Evolutionary conservation across 64 coral and sea anemone species (phyloP), one percentile per base, ranked within the genome.

Genomic region (Cladopsammia gracilis): DNA sequence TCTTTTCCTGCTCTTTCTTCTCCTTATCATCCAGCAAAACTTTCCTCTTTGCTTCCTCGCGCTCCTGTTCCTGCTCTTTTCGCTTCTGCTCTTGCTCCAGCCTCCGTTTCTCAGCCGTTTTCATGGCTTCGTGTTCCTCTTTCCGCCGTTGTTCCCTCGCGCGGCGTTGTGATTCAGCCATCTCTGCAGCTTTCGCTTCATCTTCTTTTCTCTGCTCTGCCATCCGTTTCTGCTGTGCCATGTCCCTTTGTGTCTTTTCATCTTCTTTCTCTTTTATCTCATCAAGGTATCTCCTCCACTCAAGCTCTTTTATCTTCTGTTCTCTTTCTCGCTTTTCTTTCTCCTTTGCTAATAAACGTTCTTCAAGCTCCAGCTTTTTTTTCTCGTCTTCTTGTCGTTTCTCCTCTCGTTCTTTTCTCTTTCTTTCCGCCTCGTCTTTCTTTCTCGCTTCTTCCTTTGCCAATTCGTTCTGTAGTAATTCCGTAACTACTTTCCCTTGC

Each of bases 221-320:
- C 80, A 84, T 84, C n/a, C 80, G 62, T 34, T 84, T 84, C 67
- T 84, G 80, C 18, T 84, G 60, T 19, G 16, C 62, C 4, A 45
- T 62, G 13, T 84, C 80, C 20, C 80, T 22, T 16, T 84, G 62
- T 1, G 62, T 14, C 12, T 84, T 84, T 12, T 84, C 80, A 15
- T 84, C 80, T 84, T 84, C 80, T 68, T 84, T 84, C 62, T 84
- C 60, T 47, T 48, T 84, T 59, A 84, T 48, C 19, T 68, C 18
- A 66, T 84, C 80, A 23, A 84, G 62, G 47, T 84, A 84, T 24
- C 60, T 18, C 4, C 47, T 64, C 80, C 80, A 84, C 48, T 84
- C 80, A 45, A 67, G 8, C 20, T 84, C 80, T 19, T 84, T 84
- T 7, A 66, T 47, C 7, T 64, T 64, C 20, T 84, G 80, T 50